Percentiles rank a stretch among this genome's conserved stretches.
Evolutionary conservation across 2,888 invertebrate species (phyloP).

Genomic region (Drosophila kuntzei): DNA sequence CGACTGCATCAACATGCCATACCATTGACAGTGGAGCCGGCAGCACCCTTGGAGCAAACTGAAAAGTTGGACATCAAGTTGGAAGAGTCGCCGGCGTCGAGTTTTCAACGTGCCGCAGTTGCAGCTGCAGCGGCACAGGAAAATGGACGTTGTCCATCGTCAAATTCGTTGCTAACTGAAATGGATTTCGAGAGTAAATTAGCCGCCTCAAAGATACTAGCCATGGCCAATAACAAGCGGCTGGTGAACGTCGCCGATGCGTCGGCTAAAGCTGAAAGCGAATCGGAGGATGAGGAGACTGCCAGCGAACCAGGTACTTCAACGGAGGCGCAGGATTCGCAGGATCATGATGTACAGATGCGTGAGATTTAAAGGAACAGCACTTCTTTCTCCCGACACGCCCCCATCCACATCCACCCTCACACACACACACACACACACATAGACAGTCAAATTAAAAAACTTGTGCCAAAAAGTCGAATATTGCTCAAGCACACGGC

Average conservation of each 20-base stretch:
- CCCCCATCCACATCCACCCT: no score
- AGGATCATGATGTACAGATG: slow-evolving; percentile 73
- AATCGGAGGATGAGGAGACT: slow-evolving; percentile 64
- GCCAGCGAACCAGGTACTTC: slow-evolving; percentile 60
- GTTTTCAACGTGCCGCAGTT: slow-evolving; percentile 75
- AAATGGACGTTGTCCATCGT: slow-evolving; percentile 52
- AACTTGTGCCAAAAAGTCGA: slow-evolving; percentile 83
- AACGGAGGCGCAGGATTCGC: slow-evolving; percentile 65
- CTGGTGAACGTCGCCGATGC: slow-evolving; percentile 5
- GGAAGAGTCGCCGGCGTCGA: slow-evolving; percentile 81
- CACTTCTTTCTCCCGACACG: no score
- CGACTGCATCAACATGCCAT: slow-evolving; percentile 82
- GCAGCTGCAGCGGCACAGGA: slow-evolving; percentile 52
- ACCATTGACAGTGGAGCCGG: slow-evolving; percentile 82
- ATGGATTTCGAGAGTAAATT: slow-evolving; percentile 85
- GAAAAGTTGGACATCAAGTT: slow-evolving; percentile 82
- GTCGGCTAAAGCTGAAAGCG: slow-evolving; percentile 47
- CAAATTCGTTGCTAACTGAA: slow-evolving; percentile 58
- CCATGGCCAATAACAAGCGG: slow-evolving; percentile 65
- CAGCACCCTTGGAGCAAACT: slow-evolving; percentile 82
- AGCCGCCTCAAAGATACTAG: slow-evolving; percentile 83
- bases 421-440: slow-evolving; percentile 12
- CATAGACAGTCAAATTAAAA: slow-evolving; percentile 73
- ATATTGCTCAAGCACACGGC: slow-evolving; percentile 74
- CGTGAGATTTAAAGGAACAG: slow-evolving; percentile 64